phyloP scores from a whole-genome alignment of 1,140 invertebrate species.

The Reticulitermes speratus region DNA sequence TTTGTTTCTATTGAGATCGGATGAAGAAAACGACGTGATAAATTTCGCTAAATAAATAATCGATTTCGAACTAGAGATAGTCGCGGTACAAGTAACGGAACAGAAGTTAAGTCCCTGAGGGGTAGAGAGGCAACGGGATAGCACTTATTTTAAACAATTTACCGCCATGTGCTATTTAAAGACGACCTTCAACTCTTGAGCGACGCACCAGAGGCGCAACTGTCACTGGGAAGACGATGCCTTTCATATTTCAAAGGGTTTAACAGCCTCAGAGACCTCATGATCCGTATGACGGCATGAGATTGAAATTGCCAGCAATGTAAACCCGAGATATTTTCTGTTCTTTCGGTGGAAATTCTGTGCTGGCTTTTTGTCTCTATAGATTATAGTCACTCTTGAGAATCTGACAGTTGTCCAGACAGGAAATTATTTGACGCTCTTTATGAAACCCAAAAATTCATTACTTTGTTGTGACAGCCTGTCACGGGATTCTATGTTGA shows the following conservation, averaged over 20 bases:
- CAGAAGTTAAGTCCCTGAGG: neutral
- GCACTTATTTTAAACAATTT: conserved; percentile 7
- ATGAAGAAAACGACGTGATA: too few relatives aligned
- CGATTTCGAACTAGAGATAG: neutral
- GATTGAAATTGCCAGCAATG: neutral
- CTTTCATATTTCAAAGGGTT: neutral
- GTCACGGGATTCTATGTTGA: too few relatives aligned
- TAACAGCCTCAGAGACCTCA: neutral
- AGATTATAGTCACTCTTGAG: too few relatives aligned
- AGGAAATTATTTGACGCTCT: too few relatives aligned
- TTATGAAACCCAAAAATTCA: too few relatives aligned
- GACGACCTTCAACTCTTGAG: neutral
- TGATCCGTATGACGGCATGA: neutral
- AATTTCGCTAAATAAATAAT: neutral
- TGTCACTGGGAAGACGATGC: neutral
- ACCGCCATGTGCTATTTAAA: neutral
- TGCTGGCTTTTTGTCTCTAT: too few relatives aligned
- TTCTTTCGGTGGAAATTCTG: too few relatives aligned
- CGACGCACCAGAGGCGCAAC: neutral
- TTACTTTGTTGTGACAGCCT: too few relatives aligned
- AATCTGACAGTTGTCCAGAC: too few relatives aligned
- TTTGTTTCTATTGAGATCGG: too few relatives aligned
- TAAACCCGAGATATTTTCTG: too few relatives aligned
- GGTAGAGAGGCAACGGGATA: neutral
- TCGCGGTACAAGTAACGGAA: neutral